Evolutionary conservation across 2,797 vertebrate species (phyloP), one percentile per base, ranked within the genome.

Genomic region (Brachyalestes nurse): DNA sequence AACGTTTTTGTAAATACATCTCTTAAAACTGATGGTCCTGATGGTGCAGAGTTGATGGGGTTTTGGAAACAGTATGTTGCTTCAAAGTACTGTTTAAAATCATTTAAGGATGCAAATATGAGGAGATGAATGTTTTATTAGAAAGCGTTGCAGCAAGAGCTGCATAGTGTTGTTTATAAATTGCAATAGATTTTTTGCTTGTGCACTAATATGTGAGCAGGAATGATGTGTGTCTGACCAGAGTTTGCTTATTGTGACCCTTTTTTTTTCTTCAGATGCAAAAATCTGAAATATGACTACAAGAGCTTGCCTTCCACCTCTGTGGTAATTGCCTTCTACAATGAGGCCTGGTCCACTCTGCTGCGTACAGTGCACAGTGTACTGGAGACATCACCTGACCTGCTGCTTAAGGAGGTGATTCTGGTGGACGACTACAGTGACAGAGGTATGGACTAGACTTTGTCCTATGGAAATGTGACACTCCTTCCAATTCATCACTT

Each of bases 361-460:
- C 92, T 97, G 47, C 89, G 96, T 74, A 97, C 96, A 4, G 93
- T 97, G 70, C 95, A 97, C 85, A 99, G 97, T 16, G 97, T 99
- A 82, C 95, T 99, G 65, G 97, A 99, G 93, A 99, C 97, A 0
- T 96, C 97, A 28, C 97, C 97, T 0, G 96, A 99, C 88, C 89
- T 96, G 73, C 93, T 99, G 78, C 91, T 99, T 72, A 95, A 93
- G 72, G 97, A 99, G 91, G 77, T 99, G 86, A 96, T 99, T 84
- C 94, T 99, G 65, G 97, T 99, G 74, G 98, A 99, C 86, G 97
- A 99, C 93, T 98, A 97, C 87, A 99, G 98, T 42, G 96, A 99
- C n/a, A 92, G 94, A 97, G 97, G 98, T 99, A 81, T 23, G 34
- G 6, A 21, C 8, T 16, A 66, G 1, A 6, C 14, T 40, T 3